These are phyloP conservation scores for Melanotaenia pygmaea DNA, from an alignment of 2,797 vertebrate genomes.

Conservation along the genomic window DNA sequence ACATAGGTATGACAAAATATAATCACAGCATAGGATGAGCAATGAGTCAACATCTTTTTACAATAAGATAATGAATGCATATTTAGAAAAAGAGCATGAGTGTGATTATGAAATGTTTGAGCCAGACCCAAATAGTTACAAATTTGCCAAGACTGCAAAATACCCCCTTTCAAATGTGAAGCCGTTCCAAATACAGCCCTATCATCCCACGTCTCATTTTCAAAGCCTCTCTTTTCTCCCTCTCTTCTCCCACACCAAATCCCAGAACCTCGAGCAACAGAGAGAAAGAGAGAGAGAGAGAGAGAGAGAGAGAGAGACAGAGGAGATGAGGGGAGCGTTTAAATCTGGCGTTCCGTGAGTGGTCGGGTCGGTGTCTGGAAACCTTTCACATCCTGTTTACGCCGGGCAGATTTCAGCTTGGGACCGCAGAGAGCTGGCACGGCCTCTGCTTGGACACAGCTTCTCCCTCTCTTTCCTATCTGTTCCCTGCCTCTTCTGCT, in stretches of 20 bases:
- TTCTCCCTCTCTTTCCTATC: constrained; percentile 61
- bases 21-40: constrained; percentile 49
- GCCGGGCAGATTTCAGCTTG: constrained; percentile 79
- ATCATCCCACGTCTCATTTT: constrained; percentile 80
- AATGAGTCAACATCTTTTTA: constrained; percentile 63
- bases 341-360: constrained; percentile 85
- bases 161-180: constrained; percentile 76
- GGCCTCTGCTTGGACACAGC: constrained; percentile 73
- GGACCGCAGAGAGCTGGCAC: constrained; percentile 82
- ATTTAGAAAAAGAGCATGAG: constrained; percentile 53
- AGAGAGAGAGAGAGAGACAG: constrained; percentile 44
- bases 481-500: constrained; percentile 42
- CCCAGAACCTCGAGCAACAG: constrained; percentile 74
- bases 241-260: constrained; percentile 81
- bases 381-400: constrained; percentile 89
- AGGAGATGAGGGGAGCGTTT: constrained; percentile 78
- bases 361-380: constrained; percentile 85
- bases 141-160: constrained; percentile 81
- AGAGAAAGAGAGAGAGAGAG: constrained; percentile 3
- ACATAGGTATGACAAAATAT: constrained; percentile 57
- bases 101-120: constrained; percentile 70
- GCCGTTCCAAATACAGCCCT: constrained; percentile 75
- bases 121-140: constrained; percentile 75
- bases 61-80: constrained; percentile 65
- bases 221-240: constrained; percentile 78